A percentile compares a stretch with the other conserved stretches of the same genome.
Conservation (phyloP, 1,140 invertebrate genomes). For the Drosophila sturtevanti region DNA sequence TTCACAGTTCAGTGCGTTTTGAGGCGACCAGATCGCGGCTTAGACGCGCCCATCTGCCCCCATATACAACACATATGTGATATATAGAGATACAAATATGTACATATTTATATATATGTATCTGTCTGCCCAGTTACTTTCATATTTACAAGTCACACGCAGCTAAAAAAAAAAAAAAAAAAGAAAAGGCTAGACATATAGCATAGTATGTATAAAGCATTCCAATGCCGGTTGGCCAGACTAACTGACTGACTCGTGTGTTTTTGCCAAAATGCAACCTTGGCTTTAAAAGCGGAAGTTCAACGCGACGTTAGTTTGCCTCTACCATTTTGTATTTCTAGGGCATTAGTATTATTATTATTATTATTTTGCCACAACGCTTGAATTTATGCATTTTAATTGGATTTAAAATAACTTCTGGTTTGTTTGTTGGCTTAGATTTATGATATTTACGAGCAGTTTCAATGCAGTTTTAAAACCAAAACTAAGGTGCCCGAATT, state of each 20-base stretch:
- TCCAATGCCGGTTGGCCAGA: conserved; percentile 42
- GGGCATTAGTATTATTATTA: not conserved
- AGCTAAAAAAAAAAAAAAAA: conserved; percentile 30
- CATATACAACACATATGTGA: conserved; percentile 2
- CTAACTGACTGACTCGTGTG: conserved; percentile 26
- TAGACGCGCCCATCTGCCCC: conserved; percentile 68
- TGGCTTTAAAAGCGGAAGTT: conserved; percentile 71
- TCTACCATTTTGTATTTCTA: conserved; percentile 19
- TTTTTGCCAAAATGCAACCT: conserved; percentile 61
- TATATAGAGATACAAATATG: conserved; percentile 5
- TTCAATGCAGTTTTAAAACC: not conserved
- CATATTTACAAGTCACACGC: conserved; percentile 49
- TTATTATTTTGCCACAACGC: conserved; percentile 4
- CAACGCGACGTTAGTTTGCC: conserved; percentile 54
- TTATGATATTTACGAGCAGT: not conserved
- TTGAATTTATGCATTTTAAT: conserved; percentile 2
- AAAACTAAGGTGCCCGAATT: not conserved
- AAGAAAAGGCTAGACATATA: not conserved
- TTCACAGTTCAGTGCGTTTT: conserved; percentile 73
- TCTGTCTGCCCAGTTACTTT: conserved; percentile 33
- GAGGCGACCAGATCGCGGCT: conserved; percentile 58
- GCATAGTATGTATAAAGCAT: conserved; percentile 25
- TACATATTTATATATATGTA: conserved; percentile 3
- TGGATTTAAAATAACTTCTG: conserved; percentile 22
- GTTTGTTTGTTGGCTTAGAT: not conserved